These are phyloP conservation scores for Mustelus asterias DNA, from an alignment of 2,113 vertebrate genomes.

Conservation along the genomic window DNA sequence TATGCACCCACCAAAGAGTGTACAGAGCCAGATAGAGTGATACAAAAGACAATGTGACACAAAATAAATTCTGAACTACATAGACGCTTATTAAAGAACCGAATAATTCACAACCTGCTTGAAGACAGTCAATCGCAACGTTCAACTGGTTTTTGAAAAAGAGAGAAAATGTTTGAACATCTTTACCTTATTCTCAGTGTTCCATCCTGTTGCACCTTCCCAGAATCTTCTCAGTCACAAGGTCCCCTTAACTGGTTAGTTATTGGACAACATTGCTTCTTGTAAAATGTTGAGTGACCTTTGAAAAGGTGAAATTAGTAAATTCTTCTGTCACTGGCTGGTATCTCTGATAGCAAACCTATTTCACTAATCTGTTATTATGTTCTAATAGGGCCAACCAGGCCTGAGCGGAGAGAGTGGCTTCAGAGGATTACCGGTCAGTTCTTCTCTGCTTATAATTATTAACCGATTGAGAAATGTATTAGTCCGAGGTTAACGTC, in stretches of 20 bases:
- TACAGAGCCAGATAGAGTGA: no score
- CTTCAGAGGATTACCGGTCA: slow-evolving; percentile 62
- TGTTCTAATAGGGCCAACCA: slow-evolving; percentile 60
- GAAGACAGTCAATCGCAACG: no score
- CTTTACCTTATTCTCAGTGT: neutral
- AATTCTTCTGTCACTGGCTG: neutral
- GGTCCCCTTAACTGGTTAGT: neutral
- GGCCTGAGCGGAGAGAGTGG: slow-evolving; percentile 61
- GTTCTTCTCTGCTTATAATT: slow-evolving; percentile 46
- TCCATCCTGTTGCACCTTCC: neutral
- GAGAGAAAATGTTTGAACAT: no score
- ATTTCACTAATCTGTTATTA: neutral
- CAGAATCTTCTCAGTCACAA: neutral
- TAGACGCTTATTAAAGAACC: no score
- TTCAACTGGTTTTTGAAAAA: no score
- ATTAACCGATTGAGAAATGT: no score
- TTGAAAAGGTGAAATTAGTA: neutral
- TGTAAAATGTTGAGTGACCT: neutral
- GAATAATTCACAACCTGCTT: no score
- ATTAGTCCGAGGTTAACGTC: neutral
- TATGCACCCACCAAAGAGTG: no score
- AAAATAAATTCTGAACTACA: no score
- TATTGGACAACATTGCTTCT: neutral
- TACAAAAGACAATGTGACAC: no score
- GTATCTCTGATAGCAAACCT: neutral